phyloP scores from a whole-genome alignment of 2,113 vertebrate genomes.

The Hucho hucho region DNA sequence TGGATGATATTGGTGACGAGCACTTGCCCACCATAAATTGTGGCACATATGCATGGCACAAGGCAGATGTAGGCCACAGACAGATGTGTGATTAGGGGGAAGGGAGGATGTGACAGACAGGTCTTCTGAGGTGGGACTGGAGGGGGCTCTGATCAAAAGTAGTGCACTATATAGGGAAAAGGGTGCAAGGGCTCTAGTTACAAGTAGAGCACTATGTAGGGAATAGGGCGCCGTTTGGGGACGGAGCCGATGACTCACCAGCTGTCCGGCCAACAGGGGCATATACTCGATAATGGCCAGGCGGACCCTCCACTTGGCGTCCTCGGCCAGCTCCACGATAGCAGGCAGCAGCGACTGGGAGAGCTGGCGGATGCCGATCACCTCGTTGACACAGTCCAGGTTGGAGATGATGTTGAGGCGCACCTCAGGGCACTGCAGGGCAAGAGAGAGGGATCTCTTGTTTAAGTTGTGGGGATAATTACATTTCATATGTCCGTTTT shows the following conservation, averaged over 20 bases:
- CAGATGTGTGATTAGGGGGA: background rate
- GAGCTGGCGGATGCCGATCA: conserved; percentile 89
- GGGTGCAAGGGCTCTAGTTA: too few species aligned
- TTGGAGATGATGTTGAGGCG: conserved; percentile 91
- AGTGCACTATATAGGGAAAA: too few species aligned
- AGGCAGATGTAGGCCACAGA: background rate
- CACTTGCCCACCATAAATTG: too few species aligned
- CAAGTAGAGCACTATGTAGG: too few species aligned
- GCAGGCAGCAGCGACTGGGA: conserved; percentile 88
- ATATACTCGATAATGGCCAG: conserved; percentile 90
- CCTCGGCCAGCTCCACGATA: conserved; percentile 88
- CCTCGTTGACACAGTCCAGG: conserved; percentile 89
- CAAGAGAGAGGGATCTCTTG: background rate
- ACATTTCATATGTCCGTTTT: too few species aligned
- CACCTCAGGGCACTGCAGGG: conserved; percentile 84
- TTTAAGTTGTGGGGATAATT: too few species aligned
- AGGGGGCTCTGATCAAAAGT: too few species aligned
- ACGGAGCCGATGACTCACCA: conserved; percentile 71
- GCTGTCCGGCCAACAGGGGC: conserved; percentile 87
- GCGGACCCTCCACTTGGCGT: conserved; percentile 88
- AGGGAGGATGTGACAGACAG: too few species aligned
- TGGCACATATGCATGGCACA: too few species aligned
- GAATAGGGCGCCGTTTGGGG: too few species aligned
- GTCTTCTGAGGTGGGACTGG: too few species aligned
- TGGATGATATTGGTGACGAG: too few species aligned